A percentile compares a stretch with the other conserved stretches of the same genome.
phyloP scores from a whole-genome alignment of 2,888 invertebrate genomes.

The Heliconius erato region DNA sequence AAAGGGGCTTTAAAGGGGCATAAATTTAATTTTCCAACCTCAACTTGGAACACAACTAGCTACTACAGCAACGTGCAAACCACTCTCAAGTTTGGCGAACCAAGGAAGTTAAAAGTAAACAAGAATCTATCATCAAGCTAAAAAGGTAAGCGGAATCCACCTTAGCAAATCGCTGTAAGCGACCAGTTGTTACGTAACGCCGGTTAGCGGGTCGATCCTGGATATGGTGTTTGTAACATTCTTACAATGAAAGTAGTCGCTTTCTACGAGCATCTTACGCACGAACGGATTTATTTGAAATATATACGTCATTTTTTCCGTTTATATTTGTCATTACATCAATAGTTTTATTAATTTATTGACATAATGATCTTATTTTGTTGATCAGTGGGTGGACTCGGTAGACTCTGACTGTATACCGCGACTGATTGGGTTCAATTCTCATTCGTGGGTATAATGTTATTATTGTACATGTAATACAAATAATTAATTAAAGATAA shows the following conservation, averaged over 20 bases:
- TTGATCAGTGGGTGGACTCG: neutral
- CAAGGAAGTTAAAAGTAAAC: slow-evolving; percentile 7
- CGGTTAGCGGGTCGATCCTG: slow-evolving; percentile 57
- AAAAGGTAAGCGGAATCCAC: slow-evolving; percentile 15
- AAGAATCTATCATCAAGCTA: slow-evolving; percentile 14
- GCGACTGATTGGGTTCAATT: neutral
- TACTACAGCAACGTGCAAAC: neutral
- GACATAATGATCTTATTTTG: neutral
- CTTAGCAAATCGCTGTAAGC: slow-evolving; percentile 38
- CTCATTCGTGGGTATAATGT: neutral
- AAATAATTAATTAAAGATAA: too few relatives aligned
- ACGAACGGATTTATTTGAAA: slow-evolving; percentile 60
- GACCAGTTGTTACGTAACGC: slow-evolving; percentile 43
- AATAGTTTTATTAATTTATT: neutral
- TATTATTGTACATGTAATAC: too few relatives aligned
- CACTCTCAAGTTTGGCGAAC: neutral
- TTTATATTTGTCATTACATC: too few relatives aligned
- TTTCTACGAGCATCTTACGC: slow-evolving; percentile 66
- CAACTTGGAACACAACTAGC: neutral
- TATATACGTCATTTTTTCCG: neutral
- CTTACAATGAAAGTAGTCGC: slow-evolving; percentile 79
- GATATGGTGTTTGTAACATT: slow-evolving; percentile 63
- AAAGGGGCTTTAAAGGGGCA: too few relatives aligned
- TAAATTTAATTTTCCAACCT: neutral
- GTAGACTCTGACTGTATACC: neutral